Conservation (phyloP, 2,888 invertebrate species). For the Zhuqinia jingwanae region DNA sequence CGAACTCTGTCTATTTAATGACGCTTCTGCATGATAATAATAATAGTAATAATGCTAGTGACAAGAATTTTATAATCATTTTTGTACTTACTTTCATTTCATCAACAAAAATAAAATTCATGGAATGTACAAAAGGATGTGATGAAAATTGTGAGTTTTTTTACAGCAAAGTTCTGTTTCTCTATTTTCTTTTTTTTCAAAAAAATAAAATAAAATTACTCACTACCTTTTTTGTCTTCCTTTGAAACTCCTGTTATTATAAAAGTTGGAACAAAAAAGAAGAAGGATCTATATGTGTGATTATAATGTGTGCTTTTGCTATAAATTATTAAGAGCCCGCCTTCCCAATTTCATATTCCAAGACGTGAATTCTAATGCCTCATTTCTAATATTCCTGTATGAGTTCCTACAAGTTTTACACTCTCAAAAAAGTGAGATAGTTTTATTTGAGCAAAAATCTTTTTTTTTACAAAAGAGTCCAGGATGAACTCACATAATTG, state of each 20-base stretch:
- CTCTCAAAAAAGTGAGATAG: background rate
- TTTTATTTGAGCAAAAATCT: background rate
- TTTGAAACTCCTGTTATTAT: background rate
- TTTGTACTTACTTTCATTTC: background rate
- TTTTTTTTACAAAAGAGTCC: background rate
- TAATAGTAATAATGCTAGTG: background rate
- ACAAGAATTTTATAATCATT: conserved; percentile 3
- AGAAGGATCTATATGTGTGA: background rate
- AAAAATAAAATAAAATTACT: too few relatives aligned
- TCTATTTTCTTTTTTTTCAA: background rate
- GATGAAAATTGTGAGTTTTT: background rate
- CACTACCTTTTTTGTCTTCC: background rate
- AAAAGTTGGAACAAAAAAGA: background rate
- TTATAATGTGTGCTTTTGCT: background rate
- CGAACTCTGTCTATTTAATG: background rate
- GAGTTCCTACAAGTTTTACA: background rate
- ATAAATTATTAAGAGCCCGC: background rate
- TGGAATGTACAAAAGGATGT: background rate
- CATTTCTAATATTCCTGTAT: background rate
- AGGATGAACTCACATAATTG: conserved; percentile 23
- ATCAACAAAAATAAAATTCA: background rate
- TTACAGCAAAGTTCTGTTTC: background rate
- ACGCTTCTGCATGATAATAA: background rate
- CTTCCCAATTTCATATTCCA: background rate
- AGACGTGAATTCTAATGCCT: conserved; percentile 35